Conservation (phyloP, 2,888 invertebrate species). For the Girardia tigrina region DNA sequence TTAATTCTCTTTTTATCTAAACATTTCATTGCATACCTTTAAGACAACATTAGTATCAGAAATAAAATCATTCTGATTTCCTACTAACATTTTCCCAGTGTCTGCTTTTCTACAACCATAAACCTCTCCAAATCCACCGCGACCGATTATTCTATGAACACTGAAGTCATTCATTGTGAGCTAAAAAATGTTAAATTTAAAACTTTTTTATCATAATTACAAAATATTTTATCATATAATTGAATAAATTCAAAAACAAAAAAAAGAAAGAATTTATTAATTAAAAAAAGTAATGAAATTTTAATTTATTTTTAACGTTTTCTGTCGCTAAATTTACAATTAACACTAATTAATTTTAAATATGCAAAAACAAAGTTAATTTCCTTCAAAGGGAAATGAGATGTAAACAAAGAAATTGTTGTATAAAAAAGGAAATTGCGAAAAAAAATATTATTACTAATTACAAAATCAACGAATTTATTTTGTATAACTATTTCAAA, state of each 20-base stretch:
- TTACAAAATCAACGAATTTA: too few species aligned
- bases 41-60: neutral
- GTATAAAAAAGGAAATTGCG: too few species aligned
- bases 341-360: conserved; percentile 7
- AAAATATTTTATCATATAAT: too few species aligned
- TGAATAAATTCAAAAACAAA: too few species aligned
- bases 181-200: conserved; percentile 52
- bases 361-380: neutral
- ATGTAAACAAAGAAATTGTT: neutral
- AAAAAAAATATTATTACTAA: too few species aligned
- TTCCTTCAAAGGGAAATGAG: conserved; percentile 1
- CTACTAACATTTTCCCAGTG: conserved; percentile 79
- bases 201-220: neutral
- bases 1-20: conserved; percentile 98
- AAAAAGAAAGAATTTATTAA: too few species aligned
- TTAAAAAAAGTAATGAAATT: neutral
- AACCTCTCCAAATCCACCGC: conserved; percentile 97
- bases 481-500: too few species aligned
- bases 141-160: conserved; percentile 95
- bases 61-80: neutral
- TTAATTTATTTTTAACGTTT: neutral
- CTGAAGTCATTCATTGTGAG: conserved; percentile 99
- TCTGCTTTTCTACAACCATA: conserved; percentile 98
- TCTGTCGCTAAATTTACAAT: neutral
- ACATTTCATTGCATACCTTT: conserved; percentile 95